phyloP scores from a whole-genome alignment of 2,797 vertebrate species.

The Tragelaphus oryx region DNA sequence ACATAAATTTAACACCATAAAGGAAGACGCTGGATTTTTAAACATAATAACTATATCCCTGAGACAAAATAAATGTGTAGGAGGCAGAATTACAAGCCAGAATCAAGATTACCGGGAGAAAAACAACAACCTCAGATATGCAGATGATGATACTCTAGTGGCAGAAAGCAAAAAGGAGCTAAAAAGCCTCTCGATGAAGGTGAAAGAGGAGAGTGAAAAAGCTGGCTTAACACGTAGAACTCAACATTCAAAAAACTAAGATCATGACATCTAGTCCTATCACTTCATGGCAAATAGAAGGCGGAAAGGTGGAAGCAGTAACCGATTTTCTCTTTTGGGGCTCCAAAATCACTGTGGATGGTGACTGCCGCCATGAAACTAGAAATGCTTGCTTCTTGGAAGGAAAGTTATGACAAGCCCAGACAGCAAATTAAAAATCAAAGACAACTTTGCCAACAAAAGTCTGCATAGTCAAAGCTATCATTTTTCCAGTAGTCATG shows the following conservation, averaged over 20 bases:
- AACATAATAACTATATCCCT: neutral
- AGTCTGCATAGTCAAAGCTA: neutral
- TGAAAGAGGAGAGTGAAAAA: neutral
- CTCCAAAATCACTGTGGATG: neutral
- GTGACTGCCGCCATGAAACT: neutral
- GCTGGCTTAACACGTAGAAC: neutral
- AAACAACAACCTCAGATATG: neutral
- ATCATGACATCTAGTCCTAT: neutral
- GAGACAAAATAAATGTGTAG: neutral
- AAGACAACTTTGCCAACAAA: neutral
- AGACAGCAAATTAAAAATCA: neutral
- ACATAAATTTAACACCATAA: neutral
- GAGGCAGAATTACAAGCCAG: neutral
- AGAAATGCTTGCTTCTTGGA: neutral
- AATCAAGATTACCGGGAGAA: neutral
- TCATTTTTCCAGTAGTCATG: neutral
- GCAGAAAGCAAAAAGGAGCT: neutral
- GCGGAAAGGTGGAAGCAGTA: neutral
- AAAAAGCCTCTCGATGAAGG: neutral
- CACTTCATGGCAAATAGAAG: neutral
- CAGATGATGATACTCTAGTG: neutral
- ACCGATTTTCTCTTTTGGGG: neutral
- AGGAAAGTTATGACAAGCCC: neutral
- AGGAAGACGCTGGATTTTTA: neutral
- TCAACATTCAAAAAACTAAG: neutral